phyloP scores from a whole-genome alignment of 37 sponge, comb jelly and placozoan species.

The Spongia lamella region DNA sequence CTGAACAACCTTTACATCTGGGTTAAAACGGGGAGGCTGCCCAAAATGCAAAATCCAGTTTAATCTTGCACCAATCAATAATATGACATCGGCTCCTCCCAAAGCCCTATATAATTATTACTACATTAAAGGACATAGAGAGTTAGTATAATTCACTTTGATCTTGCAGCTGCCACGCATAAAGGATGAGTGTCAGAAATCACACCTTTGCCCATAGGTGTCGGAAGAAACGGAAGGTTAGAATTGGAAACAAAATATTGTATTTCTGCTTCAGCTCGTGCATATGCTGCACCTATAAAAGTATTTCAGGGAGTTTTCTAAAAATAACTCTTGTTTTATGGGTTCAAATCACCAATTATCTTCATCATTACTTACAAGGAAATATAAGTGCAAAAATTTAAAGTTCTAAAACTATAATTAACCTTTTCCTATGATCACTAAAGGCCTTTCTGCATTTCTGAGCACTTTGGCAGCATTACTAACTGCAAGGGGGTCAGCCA shows the following conservation, averaged over 20 bases:
- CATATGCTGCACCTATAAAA: constrained; percentile 74
- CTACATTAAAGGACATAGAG: background rate
- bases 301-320: no score
- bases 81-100: constrained; percentile 74
- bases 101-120: constrained; percentile 46
- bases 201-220: constrained; percentile 97
- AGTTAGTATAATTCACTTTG: constrained; percentile 53
- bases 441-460: constrained; percentile 48
- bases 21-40: constrained; percentile 76
- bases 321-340: no score
- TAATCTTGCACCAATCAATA: constrained; percentile 85
- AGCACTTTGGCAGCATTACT: constrained; percentile 33
- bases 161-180: constrained; percentile 91
- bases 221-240: constrained; percentile 85
- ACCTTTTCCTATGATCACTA: constrained; percentile 90
- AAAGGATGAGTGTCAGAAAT: constrained; percentile 73
- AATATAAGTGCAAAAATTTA: no score
- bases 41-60: constrained; percentile 98
- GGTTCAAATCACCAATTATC: no score
- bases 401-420: no score
- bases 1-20: constrained; percentile 71
- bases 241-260: constrained; percentile 32
- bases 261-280: constrained; percentile 61
- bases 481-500: constrained; percentile 56
- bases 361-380: no score